phyloP scores from a whole-genome alignment of 1,140 invertebrate species.

The Globodera rostochiensis region DNA sequence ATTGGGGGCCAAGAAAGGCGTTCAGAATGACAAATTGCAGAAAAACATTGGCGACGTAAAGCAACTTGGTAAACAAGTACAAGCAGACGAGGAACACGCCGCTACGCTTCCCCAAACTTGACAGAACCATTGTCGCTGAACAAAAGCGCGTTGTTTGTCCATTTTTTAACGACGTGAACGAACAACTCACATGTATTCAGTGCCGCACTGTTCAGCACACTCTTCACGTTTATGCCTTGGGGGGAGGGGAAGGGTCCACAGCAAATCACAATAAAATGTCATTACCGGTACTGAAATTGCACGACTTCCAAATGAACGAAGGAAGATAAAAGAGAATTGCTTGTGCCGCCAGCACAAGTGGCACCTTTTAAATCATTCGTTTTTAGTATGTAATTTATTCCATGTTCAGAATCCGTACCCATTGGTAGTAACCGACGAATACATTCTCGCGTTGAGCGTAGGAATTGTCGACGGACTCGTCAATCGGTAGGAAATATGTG shows the following conservation, averaged over 20 bases:
- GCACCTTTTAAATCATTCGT: conserved; percentile 32
- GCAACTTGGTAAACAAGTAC: conserved; percentile 69
- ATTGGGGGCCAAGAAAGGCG: conserved; percentile 68
- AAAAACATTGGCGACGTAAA: conserved; percentile 69
- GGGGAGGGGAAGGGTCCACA: no score
- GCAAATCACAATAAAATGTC: conserved; percentile 6
- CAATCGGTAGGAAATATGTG: conserved; percentile 57
- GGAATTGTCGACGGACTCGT: conserved; percentile 56
- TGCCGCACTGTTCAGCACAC: conserved; percentile 61
- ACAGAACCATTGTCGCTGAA: conserved; percentile 41
- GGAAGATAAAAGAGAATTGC: conserved; percentile 64
- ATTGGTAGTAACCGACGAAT: conserved; percentile 69
- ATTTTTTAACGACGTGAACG: conserved; percentile 22
- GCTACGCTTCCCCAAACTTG: conserved; percentile 66
- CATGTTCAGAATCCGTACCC: conserved; percentile 66
- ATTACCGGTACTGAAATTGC: conserved; percentile 61
- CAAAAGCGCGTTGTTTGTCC: neutral
- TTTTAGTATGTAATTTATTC: conserved; percentile 47
- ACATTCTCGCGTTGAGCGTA: conserved; percentile 50
- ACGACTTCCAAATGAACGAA: conserved; percentile 59
- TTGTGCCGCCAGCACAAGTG: conserved; percentile 56
- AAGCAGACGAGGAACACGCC: conserved; percentile 68
- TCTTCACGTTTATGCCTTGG: conserved; percentile 63
- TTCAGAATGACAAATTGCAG: conserved; percentile 69
- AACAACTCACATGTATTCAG: conserved; percentile 53